phyloP scores from a whole-genome alignment of 2,113 vertebrate genomes.

The Aspidoscelis tigris region DNA sequence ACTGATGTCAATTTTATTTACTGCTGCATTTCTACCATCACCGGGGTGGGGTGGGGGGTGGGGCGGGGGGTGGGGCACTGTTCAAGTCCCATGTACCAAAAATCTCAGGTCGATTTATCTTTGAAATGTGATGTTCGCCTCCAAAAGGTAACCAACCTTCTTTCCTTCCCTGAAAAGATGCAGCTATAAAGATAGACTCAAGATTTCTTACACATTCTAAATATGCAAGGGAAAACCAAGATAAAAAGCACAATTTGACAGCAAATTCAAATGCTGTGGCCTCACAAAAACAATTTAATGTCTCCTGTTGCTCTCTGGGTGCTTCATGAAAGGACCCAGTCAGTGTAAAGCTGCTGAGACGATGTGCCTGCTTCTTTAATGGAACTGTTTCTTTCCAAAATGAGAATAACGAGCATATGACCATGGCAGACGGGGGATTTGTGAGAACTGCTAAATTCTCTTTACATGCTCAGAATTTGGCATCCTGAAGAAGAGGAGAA shows the following conservation, averaged over 20 bases:
- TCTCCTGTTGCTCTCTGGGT: background rate
- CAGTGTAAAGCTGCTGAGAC: background rate
- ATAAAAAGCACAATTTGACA: background rate
- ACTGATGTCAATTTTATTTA: background rate
- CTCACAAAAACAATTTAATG: background rate
- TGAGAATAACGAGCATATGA: background rate
- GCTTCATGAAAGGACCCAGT: background rate
- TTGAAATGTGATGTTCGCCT: background rate
- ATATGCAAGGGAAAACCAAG: background rate
- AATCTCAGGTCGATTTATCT: background rate
- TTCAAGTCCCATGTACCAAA: background rate
- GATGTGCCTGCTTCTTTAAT: background rate
- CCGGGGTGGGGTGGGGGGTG: too few relatives aligned
- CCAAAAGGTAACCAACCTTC: background rate
- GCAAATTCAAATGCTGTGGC: background rate
- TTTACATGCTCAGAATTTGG: background rate
- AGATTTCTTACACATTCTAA: background rate
- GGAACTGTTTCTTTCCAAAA: background rate
- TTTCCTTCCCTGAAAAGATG: background rate
- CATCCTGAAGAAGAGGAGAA: background rate
- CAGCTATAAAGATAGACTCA: background rate
- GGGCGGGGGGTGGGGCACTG: too few relatives aligned
- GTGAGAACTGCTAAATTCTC: background rate
- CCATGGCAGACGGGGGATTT: background rate
- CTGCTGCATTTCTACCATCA: background rate